Conservation (phyloP, 2,797 vertebrate species). For the Microctenopoma steveboyesi region DNA sequence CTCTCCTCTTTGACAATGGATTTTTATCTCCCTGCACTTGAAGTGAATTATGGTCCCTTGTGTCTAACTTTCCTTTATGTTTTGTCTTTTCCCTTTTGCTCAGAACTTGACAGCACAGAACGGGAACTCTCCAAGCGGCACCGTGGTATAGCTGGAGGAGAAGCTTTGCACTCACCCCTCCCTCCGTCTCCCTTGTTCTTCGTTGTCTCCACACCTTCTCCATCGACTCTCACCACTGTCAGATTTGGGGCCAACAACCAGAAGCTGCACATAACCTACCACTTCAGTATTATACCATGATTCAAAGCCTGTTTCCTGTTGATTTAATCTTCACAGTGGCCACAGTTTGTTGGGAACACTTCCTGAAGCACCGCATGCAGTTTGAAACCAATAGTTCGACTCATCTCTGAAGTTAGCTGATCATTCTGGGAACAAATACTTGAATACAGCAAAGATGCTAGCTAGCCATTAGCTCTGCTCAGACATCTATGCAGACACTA, state of each 20-base stretch:
- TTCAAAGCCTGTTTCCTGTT: not conserved
- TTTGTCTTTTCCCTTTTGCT: slow-evolving; percentile 25
- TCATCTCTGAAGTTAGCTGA: not conserved
- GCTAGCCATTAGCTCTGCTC: not conserved
- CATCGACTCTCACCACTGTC: slow-evolving; percentile 1
- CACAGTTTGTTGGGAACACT: slow-evolving; percentile 25
- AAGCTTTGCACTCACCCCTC: slow-evolving; percentile 61
- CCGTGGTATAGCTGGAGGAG: slow-evolving; percentile 87
- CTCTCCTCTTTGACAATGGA: not conserved
- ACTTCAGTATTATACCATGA: slow-evolving; percentile 62
- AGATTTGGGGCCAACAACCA: slow-evolving; percentile 35
- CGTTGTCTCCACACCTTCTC: not conserved
- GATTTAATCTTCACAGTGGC: not conserved
- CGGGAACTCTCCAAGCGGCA: slow-evolving; percentile 90
- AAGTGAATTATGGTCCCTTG: not conserved
- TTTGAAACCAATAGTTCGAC: not conserved
- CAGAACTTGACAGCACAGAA: slow-evolving; percentile 88
- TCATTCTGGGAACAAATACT: not conserved
- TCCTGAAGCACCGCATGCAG: slow-evolving; percentile 9
- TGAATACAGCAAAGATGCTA: not conserved
- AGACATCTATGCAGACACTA: no score
- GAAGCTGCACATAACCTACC: slow-evolving; percentile 28
- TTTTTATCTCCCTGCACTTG: not conserved
- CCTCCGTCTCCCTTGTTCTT: slow-evolving; percentile 16
- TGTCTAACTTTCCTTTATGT: slow-evolving; percentile 34